Evolutionary conservation across 2,888 invertebrate species (phyloP).

Genomic region (Eurois occulta): DNA sequence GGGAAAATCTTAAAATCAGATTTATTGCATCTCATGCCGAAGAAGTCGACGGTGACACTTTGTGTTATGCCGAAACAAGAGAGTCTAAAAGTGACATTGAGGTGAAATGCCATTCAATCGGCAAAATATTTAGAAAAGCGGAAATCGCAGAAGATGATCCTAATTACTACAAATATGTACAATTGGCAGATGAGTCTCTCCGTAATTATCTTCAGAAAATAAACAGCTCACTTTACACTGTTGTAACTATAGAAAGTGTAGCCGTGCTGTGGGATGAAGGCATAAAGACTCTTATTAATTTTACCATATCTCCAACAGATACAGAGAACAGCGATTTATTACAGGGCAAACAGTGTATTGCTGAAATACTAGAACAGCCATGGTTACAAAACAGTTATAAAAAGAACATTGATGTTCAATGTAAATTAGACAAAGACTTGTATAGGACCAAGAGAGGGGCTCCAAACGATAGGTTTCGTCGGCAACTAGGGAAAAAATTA

Average conservation of each 20-base stretch:
- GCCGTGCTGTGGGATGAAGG: slow-evolving; percentile 57
- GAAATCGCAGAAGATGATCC: slow-evolving; percentile 43
- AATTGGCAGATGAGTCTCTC: slow-evolving; percentile 72
- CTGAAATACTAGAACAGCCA: slow-evolving; percentile 63
- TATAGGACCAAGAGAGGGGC: slow-evolving; percentile 53
- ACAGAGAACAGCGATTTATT: slow-evolving; percentile 59
- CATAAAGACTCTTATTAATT: slow-evolving; percentile 63
- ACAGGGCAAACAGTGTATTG: slow-evolving; percentile 54
- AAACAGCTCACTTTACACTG: slow-evolving; percentile 44
- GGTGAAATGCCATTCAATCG: slow-evolving; percentile 50
- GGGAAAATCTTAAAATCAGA: slow-evolving; percentile 9
- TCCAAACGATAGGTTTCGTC: background rate
- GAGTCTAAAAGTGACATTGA: slow-evolving; percentile 22
- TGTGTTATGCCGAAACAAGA: slow-evolving; percentile 42
- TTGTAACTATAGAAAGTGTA: slow-evolving; percentile 48
- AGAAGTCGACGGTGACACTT: slow-evolving; percentile 52
- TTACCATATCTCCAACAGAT: slow-evolving; percentile 64
- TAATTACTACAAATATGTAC: slow-evolving; percentile 60
- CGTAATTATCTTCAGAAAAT: slow-evolving; percentile 57
- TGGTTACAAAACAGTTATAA: slow-evolving; percentile 53
- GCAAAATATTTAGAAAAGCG: slow-evolving; percentile 25
- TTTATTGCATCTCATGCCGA: slow-evolving; percentile 51
- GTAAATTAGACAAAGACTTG: slow-evolving; percentile 54
- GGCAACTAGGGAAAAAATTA: background rate
- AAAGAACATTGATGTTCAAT: slow-evolving; percentile 64